These are phyloP conservation scores for Sibirionetta formosa DNA, from an alignment of 2,797 vertebrate species.

Conservation along the genomic window DNA sequence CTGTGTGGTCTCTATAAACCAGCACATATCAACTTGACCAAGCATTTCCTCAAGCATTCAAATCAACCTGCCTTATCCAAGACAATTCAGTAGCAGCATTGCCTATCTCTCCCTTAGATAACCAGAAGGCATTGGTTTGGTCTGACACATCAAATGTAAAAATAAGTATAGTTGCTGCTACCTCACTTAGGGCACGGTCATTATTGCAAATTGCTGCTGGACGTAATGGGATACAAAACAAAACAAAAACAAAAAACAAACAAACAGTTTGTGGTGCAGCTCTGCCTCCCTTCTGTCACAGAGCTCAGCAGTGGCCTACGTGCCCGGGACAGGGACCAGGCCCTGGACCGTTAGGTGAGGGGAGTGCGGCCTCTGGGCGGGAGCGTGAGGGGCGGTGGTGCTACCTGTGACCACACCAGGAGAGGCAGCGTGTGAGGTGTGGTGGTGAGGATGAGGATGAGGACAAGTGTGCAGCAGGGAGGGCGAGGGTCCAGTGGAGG, in stretches of 20 bases:
- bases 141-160: neutral
- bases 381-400: rapidly evolving
- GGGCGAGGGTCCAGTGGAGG: neutral
- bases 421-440: too few relatives aligned
- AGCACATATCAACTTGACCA: neutral
- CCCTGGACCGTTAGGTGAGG: too few relatives aligned
- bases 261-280: too few relatives aligned
- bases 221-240: neutral
- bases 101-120: neutral
- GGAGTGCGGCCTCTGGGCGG: neutral
- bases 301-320: neutral
- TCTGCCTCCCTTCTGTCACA: too few relatives aligned
- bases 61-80: neutral
- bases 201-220: neutral
- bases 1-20: neutral
- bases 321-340: too few relatives aligned
- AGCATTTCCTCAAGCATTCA: conserved; percentile 1
- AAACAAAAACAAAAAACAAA: too few relatives aligned
- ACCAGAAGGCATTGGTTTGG: neutral
- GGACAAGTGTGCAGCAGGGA: too few relatives aligned
- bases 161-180: neutral
- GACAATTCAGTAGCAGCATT: neutral
- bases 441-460: neutral
- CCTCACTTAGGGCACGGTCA: neutral
- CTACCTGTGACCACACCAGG: neutral